Evolutionary conservation across 2,888 invertebrate species (phyloP).

Genomic region (Ormyrus nitidulus): DNA sequence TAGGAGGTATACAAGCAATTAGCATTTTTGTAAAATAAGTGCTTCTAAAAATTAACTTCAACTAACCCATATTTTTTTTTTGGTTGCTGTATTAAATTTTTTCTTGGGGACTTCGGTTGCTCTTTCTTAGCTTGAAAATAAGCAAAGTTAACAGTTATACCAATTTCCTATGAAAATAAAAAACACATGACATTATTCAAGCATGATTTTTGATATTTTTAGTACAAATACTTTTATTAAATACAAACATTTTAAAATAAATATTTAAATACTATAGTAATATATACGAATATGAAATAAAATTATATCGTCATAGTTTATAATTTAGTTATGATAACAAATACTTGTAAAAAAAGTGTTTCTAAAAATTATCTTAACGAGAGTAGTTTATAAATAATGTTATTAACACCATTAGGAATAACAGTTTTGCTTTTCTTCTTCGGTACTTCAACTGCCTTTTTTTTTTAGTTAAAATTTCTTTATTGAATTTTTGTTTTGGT

Average conservation of each 20-base stretch:
- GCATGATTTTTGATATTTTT: neutral
- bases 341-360: neutral
- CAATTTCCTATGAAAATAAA: too few relatives aligned
- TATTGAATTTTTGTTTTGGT: neutral
- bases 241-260: neutral
- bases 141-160: too few relatives aligned
- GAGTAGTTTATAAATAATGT: neutral
- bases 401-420: slow-evolving; percentile 25
- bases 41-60: slow-evolving; percentile 7
- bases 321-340: slow-evolving; percentile 18
- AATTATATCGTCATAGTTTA: neutral
- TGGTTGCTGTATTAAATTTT: slow-evolving; percentile 22
- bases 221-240: neutral
- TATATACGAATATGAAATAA: slow-evolving; percentile 27
- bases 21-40: neutral
- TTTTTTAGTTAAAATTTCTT: neutral
- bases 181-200: too few relatives aligned
- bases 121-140: neutral
- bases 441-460: neutral
- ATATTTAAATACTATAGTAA: neutral
- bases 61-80: slow-evolving; percentile 32
- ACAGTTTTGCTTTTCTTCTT: slow-evolving; percentile 35
- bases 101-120: slow-evolving; percentile 4
- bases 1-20: neutral
- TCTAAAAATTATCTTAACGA: slow-evolving; percentile 17